Percentiles rank a stretch among this genome's conserved stretches.
These are phyloP conservation scores for Aptenodytes forsteri DNA, from an alignment of 2,113 vertebrate genomes.

Conservation along the genomic window DNA sequence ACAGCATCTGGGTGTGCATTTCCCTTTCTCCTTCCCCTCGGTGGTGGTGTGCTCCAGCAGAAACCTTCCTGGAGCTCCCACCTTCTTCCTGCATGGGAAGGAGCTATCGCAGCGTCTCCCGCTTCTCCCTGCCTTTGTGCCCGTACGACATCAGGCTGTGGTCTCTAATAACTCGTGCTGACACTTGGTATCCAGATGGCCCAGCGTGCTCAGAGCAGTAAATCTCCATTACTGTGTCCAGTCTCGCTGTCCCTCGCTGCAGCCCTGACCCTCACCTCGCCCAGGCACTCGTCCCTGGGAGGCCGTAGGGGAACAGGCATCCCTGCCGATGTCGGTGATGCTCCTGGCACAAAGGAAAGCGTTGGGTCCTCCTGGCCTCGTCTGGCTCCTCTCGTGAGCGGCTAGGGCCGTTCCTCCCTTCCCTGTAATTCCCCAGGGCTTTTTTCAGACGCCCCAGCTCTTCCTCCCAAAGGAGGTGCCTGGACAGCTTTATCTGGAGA, in stretches of 20 bases:
- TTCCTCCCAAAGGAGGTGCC: background rate
- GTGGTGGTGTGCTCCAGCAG: background rate
- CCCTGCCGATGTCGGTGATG: background rate
- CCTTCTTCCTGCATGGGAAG: background rate
- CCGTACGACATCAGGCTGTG: background rate
- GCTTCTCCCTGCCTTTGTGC: background rate
- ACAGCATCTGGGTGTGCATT: background rate
- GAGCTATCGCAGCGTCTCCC: background rate
- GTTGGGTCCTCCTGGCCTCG: background rate
- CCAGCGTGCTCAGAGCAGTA: slow-evolving; percentile 22
- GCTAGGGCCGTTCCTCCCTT: background rate
- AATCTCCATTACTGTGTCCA: slow-evolving; percentile 37
- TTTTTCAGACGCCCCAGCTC: background rate
- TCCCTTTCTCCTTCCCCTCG: background rate
- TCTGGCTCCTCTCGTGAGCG: background rate
- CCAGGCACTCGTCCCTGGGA: background rate
- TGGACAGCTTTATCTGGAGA: background rate
- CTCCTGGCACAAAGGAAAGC: background rate
- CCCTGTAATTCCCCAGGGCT: background rate
- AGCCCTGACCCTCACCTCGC: background rate
- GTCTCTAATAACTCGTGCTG: background rate
- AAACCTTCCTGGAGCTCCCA: background rate
- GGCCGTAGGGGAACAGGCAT: background rate
- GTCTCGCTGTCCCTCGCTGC: background rate
- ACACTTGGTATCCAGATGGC: slow-evolving; percentile 53